Evolutionary conservation across 2,888 invertebrate genomes (phyloP), one percentile per base, ranked within the genome.

Genomic region (Eupithecia dodoneata): DNA sequence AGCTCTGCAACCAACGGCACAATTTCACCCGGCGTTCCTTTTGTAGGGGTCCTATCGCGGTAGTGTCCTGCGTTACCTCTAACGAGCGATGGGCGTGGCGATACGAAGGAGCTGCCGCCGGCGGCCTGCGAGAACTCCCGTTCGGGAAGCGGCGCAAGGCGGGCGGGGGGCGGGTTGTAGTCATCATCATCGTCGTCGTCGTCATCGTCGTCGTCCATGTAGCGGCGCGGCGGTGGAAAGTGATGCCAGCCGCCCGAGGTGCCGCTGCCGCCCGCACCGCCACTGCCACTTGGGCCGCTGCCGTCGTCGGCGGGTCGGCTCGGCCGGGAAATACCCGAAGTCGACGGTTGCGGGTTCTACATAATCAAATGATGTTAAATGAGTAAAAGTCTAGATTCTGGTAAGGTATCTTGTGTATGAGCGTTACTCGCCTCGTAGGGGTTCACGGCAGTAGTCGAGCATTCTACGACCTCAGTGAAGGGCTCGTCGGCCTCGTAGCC

Each of bases 261-360:
- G 55, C 55, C 55, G 18, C 18, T 59, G 9, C 18, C 71, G 18
- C 41, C 12, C 12, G 65, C 59, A 30, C 77, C 55, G 12, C 74
- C 44, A 41, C 77, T 12, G 7, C 45, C 45, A 41, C 77, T 72
- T 30, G 69, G 7, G 10, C 75, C 65, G 44, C 63, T 49, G 66
- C 71, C 74, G 72, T 52, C 72, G 49, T 63, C 6, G 42, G 69
- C 42, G 41, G 71, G 67, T 9, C 69, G 47, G 59, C 72, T 72
- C 9, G 45, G n/a, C 15, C 70, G 66, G 78, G 74, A 15, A 10
- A 82, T 82, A 3, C 85, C 86, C 0, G 94, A 94, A 0, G 94
- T 93, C 5, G 94, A 94, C 0, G 94, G 94, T 15, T 88, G 89
- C 1, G 94, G 94, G 78, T 94, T 89, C 94, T 94, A 80, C 49